Evolutionary conservation across 2,888 invertebrate species (phyloP).

Genomic region (Acronicta alni): DNA sequence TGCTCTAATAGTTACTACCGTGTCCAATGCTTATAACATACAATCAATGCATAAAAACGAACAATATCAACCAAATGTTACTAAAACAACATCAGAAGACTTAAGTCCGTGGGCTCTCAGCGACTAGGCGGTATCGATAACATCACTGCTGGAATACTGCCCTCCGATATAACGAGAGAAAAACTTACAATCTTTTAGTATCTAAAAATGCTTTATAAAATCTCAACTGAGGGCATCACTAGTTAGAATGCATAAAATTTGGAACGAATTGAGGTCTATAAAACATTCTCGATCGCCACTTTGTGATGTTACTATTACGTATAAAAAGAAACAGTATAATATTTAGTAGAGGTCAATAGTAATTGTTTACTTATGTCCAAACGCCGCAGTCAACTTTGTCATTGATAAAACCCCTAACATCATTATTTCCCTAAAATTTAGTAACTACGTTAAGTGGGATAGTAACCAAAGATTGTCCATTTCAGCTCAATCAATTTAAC

Average conservation of each 20-base stretch:
- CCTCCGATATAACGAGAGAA: conserved; percentile 62
- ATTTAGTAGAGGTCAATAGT: conserved; percentile 61
- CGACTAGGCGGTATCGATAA: conserved; percentile 87
- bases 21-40: conserved; percentile 78
- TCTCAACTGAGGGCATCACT: conserved; percentile 70
- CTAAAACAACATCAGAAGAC: conserved; percentile 80
- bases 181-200: conserved; percentile 55
- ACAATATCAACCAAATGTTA: conserved; percentile 86
- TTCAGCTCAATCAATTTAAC: conserved; percentile 89
- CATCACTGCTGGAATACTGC: conserved; percentile 57
- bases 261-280: conserved; percentile 76
- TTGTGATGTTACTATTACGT: conserved; percentile 72
- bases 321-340: conserved; percentile 67
- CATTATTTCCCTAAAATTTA: conserved; percentile 86
- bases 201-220: conserved; percentile 81
- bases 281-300: conserved; percentile 77
- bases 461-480: conserved; percentile 89
- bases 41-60: conserved; percentile 85
- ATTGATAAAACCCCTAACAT: conserved; percentile 89
- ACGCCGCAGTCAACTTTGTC: conserved; percentile 88
- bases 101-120: conserved; percentile 85
- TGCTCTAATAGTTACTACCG: conserved; percentile 88
- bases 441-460: conserved; percentile 85
- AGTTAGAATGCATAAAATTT: conserved; percentile 64
- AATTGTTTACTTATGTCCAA: conserved; percentile 71